These are phyloP conservation scores for Anthophora plumipes DNA, from an alignment of 2,888 invertebrate genomes.

Conservation along the genomic window DNA sequence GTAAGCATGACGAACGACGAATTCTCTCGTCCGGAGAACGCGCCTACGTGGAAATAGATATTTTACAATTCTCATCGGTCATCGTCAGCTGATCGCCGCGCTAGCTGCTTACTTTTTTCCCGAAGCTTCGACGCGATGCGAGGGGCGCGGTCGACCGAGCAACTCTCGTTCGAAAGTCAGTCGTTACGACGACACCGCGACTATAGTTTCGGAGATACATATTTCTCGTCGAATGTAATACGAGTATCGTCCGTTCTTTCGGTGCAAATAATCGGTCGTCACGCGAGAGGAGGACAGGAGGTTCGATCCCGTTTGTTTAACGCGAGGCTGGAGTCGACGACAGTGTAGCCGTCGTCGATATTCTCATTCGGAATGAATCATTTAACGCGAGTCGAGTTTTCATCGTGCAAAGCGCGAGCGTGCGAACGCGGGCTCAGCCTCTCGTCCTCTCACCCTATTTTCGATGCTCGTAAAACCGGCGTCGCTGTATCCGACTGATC, in stretches of 20 bases:
- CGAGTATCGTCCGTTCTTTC: too few species aligned
- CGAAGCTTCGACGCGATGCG: neutral
- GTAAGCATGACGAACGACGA: constrained; percentile 56
- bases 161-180: too few species aligned
- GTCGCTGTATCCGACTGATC: constrained; percentile 66
- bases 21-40: constrained; percentile 24
- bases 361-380: constrained; percentile 52
- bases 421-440: constrained; percentile 10
- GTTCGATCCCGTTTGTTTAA: neutral
- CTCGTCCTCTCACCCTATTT: constrained; percentile 69
- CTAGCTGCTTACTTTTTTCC: constrained; percentile 26
- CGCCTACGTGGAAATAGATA: constrained; percentile 40
- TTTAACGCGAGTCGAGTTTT: constrained; percentile 56
- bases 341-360: constrained; percentile 33
- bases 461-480: constrained; percentile 69
- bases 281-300: neutral
- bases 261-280: neutral
- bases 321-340: neutral
- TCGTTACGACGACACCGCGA: too few species aligned
- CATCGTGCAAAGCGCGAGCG: constrained; percentile 46
- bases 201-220: too few species aligned
- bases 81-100: constrained; percentile 19
- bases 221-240: too few species aligned
- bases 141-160: constrained; percentile 3
- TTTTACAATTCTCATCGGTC: constrained; percentile 50